phyloP scores from a whole-genome alignment of 2,113 vertebrate species.

The Ellobius talpinus region DNA sequence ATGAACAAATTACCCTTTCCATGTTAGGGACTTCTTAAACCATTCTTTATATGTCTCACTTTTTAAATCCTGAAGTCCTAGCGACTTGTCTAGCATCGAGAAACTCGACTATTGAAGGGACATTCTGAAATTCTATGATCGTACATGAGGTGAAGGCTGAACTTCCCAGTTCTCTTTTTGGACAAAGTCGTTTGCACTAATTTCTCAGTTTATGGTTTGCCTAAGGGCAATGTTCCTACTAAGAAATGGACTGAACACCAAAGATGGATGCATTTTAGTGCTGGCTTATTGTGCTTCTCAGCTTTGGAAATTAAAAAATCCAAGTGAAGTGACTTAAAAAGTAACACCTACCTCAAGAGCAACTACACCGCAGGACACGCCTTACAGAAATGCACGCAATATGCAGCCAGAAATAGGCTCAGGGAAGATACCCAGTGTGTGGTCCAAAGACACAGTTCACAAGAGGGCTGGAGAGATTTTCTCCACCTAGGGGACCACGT shows the following conservation, averaged over 20 bases:
- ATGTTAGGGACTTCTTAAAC: constrained; percentile 12
- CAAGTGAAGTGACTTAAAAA: constrained; percentile 60
- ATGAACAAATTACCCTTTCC: neutral
- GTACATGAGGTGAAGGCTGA: constrained; percentile 47
- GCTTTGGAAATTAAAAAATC: constrained; percentile 61
- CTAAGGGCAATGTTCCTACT: constrained; percentile 69
- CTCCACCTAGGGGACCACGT: neutral
- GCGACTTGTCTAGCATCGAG: neutral
- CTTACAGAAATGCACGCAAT: constrained; percentile 42
- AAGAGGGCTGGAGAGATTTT: neutral
- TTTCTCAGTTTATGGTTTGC: constrained; percentile 56
- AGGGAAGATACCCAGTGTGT: neutral
- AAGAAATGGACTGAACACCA: constrained; percentile 68
- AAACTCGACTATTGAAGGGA: neutral
- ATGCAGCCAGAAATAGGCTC: constrained; percentile 33
- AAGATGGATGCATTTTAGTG: constrained; percentile 56
- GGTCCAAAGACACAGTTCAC: neutral
- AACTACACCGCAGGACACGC: neutral
- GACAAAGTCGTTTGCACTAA: constrained; percentile 39
- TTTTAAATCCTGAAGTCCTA: constrained; percentile 35
- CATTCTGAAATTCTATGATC: constrained; percentile 29
- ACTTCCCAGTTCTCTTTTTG: constrained; percentile 66
- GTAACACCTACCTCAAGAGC: constrained; percentile 57
- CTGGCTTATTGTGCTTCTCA: constrained; percentile 67
- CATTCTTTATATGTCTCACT: neutral